phyloP scores from a whole-genome alignment of 64 coral and sea anemone species.

The Montipora foliosa region DNA sequence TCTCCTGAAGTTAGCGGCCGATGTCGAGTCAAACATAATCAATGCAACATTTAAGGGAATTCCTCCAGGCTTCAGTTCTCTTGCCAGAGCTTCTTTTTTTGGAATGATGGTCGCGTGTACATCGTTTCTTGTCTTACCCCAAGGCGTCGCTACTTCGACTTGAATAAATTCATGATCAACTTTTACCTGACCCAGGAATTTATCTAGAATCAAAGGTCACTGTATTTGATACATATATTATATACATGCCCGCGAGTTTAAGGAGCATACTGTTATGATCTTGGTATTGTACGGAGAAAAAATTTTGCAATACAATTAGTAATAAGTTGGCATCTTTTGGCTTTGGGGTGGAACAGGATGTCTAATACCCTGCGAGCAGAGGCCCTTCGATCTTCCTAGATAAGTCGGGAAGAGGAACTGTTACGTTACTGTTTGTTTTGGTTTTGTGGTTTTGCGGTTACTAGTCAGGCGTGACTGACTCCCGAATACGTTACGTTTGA shows the following conservation, averaged over 20 bases:
- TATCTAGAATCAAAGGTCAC: neutral
- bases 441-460: too few relatives aligned
- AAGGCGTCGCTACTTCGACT: constrained; percentile 56
- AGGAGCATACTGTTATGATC: too few relatives aligned
- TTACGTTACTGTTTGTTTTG: too few relatives aligned
- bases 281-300: too few relatives aligned
- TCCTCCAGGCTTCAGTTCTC: constrained; percentile 30
- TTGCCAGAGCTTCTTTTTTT: constrained; percentile 46
- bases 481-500: too few relatives aligned
- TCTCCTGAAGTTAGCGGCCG: constrained; percentile 70
- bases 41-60: constrained; percentile 68
- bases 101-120: constrained; percentile 46
- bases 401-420: too few relatives aligned
- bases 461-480: too few relatives aligned
- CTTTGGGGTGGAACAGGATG: too few relatives aligned
- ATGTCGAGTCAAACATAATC: constrained; percentile 81
- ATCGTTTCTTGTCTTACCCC: constrained; percentile 19
- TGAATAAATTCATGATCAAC: constrained; percentile 70
- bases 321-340: too few relatives aligned
- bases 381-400: constrained; percentile 47
- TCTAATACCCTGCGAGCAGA: constrained; percentile 31
- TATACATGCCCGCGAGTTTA: neutral
- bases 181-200: constrained; percentile 23
- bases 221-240: neutral
- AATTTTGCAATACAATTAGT: too few relatives aligned